phyloP scores from a whole-genome alignment of 2,888 invertebrate species.

The Myopa tessellatipennis region DNA sequence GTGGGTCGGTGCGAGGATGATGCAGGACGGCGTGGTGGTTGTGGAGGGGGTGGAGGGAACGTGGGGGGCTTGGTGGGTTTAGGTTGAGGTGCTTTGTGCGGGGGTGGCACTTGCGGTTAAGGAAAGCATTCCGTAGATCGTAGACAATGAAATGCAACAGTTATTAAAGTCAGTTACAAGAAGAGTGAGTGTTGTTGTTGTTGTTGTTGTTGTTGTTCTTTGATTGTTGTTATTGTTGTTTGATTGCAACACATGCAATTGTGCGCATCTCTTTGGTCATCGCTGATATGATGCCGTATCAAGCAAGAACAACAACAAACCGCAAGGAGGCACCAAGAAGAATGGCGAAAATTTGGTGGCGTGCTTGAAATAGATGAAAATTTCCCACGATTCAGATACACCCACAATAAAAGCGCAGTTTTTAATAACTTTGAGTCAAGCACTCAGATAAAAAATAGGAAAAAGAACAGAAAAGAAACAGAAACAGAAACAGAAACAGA shows the following conservation, averaged over 20 bases:
- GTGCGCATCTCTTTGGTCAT: constrained; percentile 29
- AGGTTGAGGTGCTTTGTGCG: constrained; percentile 1
- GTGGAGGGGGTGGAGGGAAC: not conserved
- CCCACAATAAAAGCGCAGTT: constrained; percentile 35
- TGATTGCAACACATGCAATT: constrained; percentile 27
- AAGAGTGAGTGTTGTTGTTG: constrained; percentile 8
- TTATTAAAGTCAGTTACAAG: constrained; percentile 36
- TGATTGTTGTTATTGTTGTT: constrained; percentile 2
- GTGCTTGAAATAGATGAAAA: constrained; percentile 19
- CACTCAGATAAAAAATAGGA: not conserved
- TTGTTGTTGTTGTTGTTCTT: constrained; percentile 10
- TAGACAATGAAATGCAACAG: constrained; percentile 30
- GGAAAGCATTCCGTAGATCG: constrained; percentile 27
- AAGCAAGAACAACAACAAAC: not conserved
- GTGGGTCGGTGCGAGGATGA: not conserved
- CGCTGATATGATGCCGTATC: constrained; percentile 5
- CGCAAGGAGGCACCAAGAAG: not conserved
- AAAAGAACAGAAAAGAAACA: not conserved
- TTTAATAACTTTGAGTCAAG: constrained; percentile 33
- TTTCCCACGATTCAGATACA: constrained; percentile 40
- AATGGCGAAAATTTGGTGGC: not conserved
- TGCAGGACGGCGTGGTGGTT: not conserved
- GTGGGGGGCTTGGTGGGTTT: not conserved
- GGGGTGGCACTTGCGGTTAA: constrained; percentile 24
- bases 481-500: not conserved